phyloP scores from a whole-genome alignment of 2,113 vertebrate species.

The Pantherophis guttatus region DNA sequence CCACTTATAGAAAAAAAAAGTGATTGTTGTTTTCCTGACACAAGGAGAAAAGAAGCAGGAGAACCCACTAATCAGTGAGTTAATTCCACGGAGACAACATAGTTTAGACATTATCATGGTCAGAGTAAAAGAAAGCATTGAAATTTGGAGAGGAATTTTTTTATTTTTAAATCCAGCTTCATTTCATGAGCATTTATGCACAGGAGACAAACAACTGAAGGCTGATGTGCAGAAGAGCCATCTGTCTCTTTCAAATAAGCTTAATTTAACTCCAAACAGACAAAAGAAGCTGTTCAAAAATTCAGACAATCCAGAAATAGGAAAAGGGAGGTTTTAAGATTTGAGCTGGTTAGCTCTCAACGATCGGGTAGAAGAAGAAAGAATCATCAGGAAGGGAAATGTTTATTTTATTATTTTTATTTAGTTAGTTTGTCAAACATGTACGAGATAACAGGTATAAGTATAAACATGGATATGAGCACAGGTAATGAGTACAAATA shows the following conservation, averaged over 20 bases:
- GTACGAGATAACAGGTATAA: too few species aligned
- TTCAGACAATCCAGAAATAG: background rate
- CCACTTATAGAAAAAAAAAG: background rate
- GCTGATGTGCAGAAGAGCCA: background rate
- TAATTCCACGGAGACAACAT: background rate
- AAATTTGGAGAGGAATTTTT: background rate
- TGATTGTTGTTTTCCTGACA: background rate
- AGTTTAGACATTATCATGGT: background rate
- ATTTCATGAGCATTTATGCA: background rate
- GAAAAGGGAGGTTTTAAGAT: background rate
- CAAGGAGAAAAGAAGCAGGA: background rate
- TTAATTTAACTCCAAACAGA: background rate
- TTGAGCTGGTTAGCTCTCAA: background rate
- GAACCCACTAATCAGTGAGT: background rate
- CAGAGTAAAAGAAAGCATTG: background rate
- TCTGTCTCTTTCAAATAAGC: background rate
- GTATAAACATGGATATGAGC: too few species aligned
- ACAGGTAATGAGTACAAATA: too few species aligned
- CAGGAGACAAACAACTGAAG: background rate
- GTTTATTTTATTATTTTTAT: too few species aligned
- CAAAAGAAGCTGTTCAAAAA: background rate
- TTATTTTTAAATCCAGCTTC: background rate
- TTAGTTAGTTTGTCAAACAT: too few species aligned
- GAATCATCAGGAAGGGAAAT: background rate
- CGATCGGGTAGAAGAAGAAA: background rate